Evolutionary conservation across 2,113 vertebrate species (phyloP).

Genomic region (Sorex araneus): DNA sequence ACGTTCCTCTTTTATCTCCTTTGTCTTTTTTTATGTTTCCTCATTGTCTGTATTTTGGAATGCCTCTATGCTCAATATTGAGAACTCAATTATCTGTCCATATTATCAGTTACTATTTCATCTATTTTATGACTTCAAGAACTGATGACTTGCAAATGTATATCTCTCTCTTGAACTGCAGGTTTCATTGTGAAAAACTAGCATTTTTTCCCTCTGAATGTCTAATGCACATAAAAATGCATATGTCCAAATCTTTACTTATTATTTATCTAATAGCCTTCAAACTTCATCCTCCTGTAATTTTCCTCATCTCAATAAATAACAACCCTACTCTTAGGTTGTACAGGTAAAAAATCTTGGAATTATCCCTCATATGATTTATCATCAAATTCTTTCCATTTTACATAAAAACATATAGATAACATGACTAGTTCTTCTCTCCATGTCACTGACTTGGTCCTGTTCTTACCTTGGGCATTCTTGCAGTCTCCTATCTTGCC

Average conservation of each 20-base stretch:
- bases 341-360: neutral
- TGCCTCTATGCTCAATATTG: neutral
- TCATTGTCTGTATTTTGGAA: neutral
- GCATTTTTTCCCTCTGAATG: neutral
- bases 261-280: neutral
- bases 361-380: neutral
- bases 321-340: neutral
- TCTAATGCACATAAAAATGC: neutral
- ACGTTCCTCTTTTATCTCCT: neutral
- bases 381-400: neutral
- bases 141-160: neutral
- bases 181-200: neutral
- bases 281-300: neutral
- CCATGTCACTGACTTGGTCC: neutral
- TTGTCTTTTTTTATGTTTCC: neutral
- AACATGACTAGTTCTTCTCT: neutral
- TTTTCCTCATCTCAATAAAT: neutral
- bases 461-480: neutral
- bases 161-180: neutral
- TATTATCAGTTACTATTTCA: neutral
- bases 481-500: neutral
- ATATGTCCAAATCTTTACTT: neutral
- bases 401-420: slow-evolving; percentile 21
- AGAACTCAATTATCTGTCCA: neutral
- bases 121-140: neutral